Evolutionary conservation across 2,797 vertebrate species (phyloP), one percentile per base, ranked within the genome.

Genomic region (Cynopterus sphinx): DNA sequence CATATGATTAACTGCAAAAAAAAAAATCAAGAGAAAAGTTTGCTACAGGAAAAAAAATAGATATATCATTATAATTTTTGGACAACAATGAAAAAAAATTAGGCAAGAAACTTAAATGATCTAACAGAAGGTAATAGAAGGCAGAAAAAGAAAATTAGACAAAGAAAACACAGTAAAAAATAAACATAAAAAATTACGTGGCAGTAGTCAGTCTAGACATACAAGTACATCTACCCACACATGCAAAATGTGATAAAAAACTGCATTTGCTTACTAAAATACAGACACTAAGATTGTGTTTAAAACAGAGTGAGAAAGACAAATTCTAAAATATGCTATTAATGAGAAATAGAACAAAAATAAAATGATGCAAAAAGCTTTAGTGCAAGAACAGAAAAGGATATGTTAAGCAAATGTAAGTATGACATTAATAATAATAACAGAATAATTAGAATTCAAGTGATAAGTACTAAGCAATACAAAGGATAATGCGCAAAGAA

Each of bases 321-420:
- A 87, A 16, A n/a, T 49, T 86, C 90, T 75, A 55, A 63, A 90
- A 57, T 71, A 77, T 3, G 5, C 39, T 55, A 74, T 79, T 68
- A 51, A 43, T 74, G 88, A 92, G 19, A 92, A 91, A 83, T 82
- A 19, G 16, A 75, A 77, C 36, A 92, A 55, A 95, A 84, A 51
- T 46, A 68, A 93, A 75, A 63, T 39, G 31, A 17, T 17, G 36
- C 19, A 21, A 36, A 88, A 88, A 61, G 49, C 21, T 68, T 79
- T 16, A 73, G 88, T 59, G 24, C 57, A 79, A 85, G 24, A 79
- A 85, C 55, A 84, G 16, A 75, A 83, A 88, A 63, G 24, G 7
- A 46, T 26, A 81, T 61, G 33, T 26, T 59, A 81, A 95, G 15
- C 16, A 67, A 74, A 59, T 85, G 19, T 59, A 19, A 57, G 16